phyloP scores from a whole-genome alignment of 2,888 invertebrate genomes.

The Orthonychiurus folsomi region DNA sequence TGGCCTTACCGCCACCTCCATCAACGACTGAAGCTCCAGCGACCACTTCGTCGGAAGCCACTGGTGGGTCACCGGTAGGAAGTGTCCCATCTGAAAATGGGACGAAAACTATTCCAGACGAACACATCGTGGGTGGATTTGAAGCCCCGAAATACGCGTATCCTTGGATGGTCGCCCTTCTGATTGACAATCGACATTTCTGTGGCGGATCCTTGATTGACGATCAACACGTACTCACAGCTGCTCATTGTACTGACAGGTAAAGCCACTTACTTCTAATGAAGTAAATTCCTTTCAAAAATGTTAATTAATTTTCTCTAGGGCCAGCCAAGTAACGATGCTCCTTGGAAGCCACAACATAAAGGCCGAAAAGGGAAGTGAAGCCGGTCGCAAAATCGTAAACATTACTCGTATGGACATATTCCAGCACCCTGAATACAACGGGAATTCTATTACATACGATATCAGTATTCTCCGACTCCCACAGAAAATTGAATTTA shows the following conservation, averaged over 20 bases:
- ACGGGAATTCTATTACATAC: slow-evolving; percentile 36
- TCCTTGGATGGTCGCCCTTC: slow-evolving; percentile 39
- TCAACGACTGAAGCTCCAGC: background rate
- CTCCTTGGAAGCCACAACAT: slow-evolving; percentile 37
- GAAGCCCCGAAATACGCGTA: slow-evolving; percentile 29
- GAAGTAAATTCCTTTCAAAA: background rate
- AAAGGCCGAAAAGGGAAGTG: slow-evolving; percentile 17
- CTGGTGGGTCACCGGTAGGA: no score
- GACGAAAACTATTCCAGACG: slow-evolving; percentile 7
- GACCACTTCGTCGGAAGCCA: no score
- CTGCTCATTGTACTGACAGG: slow-evolving; percentile 40
- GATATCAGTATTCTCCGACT: slow-evolving; percentile 37
- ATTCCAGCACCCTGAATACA: slow-evolving; percentile 37
- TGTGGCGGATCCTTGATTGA: slow-evolving; percentile 35
- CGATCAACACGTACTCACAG: slow-evolving; percentile 33
- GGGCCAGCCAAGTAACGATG: slow-evolving; percentile 31
- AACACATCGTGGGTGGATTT: slow-evolving; percentile 28
- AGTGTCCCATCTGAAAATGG: background rate
- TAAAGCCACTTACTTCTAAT: slow-evolving; percentile 8
- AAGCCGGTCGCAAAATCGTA: slow-evolving; percentile 27
- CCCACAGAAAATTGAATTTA: slow-evolving; percentile 29
- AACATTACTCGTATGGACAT: slow-evolving; percentile 35
- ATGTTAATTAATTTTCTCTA: slow-evolving; percentile 7
- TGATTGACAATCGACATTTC: slow-evolving; percentile 36
- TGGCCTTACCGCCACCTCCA: background rate